Base-by-base conservation (phyloP, 2,113 vertebrate genomes). In the Mobula hypostoma region DNA sequence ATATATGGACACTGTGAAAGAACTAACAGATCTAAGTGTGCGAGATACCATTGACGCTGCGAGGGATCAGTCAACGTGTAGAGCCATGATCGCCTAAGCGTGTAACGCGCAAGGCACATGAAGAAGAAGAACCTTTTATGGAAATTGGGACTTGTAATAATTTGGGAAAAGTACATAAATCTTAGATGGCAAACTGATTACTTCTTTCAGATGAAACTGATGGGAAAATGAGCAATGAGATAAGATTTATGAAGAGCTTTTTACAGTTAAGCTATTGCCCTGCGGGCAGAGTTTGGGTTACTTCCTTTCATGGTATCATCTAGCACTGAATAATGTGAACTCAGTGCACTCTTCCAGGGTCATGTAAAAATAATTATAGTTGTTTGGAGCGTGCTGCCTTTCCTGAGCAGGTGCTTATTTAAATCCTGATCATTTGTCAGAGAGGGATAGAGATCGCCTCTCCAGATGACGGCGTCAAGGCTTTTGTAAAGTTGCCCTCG, bases 351-450 rank as follows among this genome's bases (percentile, higher is more conserved):
- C 21, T 76, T 9, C 40, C 68, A 72, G 36, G 36, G 66, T 92
- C 90, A 72, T 66, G 90, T 91, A 91, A 91, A 91, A 70, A 91
- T 91, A 91, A 92, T 92, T 92, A 32, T 93, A 24, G 1, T 74
- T 93, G 91, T 56, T 66, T 27, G 5, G 40, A 93, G 70, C 70
- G 14, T 93, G 90, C 32, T 61, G 72, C 32, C 68, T 93, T 36
- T 48, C 70, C 24, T 15, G n/a, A 91, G 58, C 58, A 70, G 58
- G 58, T 70, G 70, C 36, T 74, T 93, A 48, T 29, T 93, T 93
- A 36, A 40, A 93, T 76, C 40, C 91, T 11, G 48, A 11, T 74
- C 36, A 56, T 74, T 72, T 93, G 40, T 74, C 90, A 48, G 15
- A 48, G 68, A 29, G 4, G 11, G 24, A 29, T 56, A 74, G 68